Percentiles rank a stretch among this genome's conserved stretches.
phyloP scores from a whole-genome alignment of 2,113 vertebrate species.

The Aldabrachelys gigantea region DNA sequence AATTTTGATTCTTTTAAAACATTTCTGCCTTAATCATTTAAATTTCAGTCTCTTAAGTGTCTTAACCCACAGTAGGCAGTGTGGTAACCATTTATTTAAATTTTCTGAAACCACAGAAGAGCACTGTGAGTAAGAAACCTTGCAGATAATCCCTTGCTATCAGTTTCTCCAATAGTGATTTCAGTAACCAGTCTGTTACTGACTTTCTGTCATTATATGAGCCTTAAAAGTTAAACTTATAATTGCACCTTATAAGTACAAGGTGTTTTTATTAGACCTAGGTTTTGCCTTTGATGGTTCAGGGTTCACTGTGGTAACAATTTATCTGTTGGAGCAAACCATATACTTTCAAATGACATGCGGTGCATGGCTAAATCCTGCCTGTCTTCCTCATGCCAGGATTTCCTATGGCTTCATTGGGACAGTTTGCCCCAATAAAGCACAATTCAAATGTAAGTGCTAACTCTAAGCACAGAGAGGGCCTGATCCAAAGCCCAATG shows the following conservation, averaged over 20 bases:
- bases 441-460: not conserved
- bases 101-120: conserved; percentile 42
- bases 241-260: conserved; percentile 65
- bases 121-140: conserved; percentile 3
- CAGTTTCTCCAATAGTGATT: conserved; percentile 26
- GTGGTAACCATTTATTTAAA: not conserved
- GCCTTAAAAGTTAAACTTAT: conserved; percentile 62
- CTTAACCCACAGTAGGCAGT: not conserved
- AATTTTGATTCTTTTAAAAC: conserved; percentile 46
- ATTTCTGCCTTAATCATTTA: conserved; percentile 30
- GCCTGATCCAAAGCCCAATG: conserved; percentile 11
- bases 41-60: not conserved
- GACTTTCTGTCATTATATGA: conserved; percentile 41
- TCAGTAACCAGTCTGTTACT: conserved; percentile 32
- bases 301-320: conserved; percentile 59
- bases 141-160: conserved; percentile 31
- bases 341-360: conserved; percentile 39
- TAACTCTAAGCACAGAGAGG: not conserved
- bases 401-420: conserved; percentile 39
- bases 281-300: conserved; percentile 54
- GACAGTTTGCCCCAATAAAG: conserved; percentile 19
- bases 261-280: conserved; percentile 52
- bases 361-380: conserved; percentile 44
- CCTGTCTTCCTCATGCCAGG: conserved; percentile 40
- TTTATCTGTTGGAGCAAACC: conserved; percentile 41